Base-by-base conservation (phyloP, 2,797 vertebrate species). In the Microctenopoma lineatum region DNA sequence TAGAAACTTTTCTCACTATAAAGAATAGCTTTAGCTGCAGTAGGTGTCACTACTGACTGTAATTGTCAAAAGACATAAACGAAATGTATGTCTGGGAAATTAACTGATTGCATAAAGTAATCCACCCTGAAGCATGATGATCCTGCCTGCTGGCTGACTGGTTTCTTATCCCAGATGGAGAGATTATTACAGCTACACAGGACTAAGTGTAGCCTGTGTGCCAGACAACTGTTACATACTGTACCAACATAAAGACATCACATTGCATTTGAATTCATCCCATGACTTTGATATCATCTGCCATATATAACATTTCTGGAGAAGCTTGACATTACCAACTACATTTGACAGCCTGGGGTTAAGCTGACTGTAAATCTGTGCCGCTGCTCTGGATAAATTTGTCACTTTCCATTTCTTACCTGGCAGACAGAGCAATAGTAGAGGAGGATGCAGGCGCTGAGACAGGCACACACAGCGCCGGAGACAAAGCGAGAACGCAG, bases 361-460 rank as follows among this genome's bases (percentile, higher is more conserved):
- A 18, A 12, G 42, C 34, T 3, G n/a, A 47, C 18, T 42, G 11
- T 9, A n/a, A 59, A 41, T 45, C 15, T 46, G 21, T 12, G 8
- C 38, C 5, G 7, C 12, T 13, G 53, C 34, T 21, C 25, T 12
- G 29, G 13, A 14, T 11, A 41, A 26, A 38, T 47, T 27, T 41
- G 14, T 47, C 53, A 1, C 9, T 47, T 45, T 55, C 4, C 5
- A 13, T 47, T 53, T 62, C 87, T 86, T 83, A 91, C 90, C 91
- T 86, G 87, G 54, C 71, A 83, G 59, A 83, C 54, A 0, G 80
- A 84, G 77, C 77, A 75, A 39, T 70, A 81, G 73, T 70, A 74
- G 41, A 88, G 69, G 52, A 88, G 75, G 71, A 86, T 75, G 65
- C 52, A 77, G 73, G 67, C 36, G 39, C 75, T 46, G 54, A 84